Conservation (phyloP, 23 tunicate genomes). For the Trididemnum clinides region DNA sequence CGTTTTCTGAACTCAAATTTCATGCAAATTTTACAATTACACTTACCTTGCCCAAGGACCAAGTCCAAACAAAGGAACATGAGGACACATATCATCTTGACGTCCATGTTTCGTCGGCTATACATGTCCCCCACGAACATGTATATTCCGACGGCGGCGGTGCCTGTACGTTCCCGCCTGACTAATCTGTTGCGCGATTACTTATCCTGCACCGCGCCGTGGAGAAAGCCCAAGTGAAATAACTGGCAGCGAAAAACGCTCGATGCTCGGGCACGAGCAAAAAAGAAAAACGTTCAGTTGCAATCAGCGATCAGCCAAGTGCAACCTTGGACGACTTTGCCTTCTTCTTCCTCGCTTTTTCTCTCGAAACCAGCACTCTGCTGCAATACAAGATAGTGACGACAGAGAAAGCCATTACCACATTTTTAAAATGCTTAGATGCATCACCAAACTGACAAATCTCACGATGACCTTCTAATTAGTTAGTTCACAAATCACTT, state of each 20-base stretch:
- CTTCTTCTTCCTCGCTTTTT: too few species aligned
- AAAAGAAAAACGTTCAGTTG: not conserved
- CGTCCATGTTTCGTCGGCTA: slow-evolving; percentile 72
- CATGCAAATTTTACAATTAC: not conserved
- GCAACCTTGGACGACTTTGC: too few species aligned
- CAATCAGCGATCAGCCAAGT: too few species aligned
- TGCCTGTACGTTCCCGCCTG: slow-evolving; percentile 9
- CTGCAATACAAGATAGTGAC: too few species aligned
- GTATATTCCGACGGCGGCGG: slow-evolving; percentile 79
- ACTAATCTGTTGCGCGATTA: not conserved
- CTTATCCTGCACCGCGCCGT: slow-evolving; percentile 17
- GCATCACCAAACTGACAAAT: slow-evolving; percentile 12
- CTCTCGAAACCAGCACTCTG: too few species aligned
- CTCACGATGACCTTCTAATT: not conserved
- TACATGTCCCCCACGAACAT: slow-evolving; percentile 73
- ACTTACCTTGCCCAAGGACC: slow-evolving; percentile 36
- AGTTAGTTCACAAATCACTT: too few species aligned
- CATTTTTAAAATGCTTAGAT: not conserved
- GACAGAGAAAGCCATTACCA: not conserved
- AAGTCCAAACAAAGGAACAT: slow-evolving; percentile 20
- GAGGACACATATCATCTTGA: slow-evolving; percentile 15
- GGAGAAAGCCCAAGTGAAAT: slow-evolving; percentile 9
- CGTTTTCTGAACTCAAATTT: not conserved
- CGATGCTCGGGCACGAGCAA: not conserved
- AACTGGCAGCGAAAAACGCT: not conserved